These are phyloP conservation scores for Porites lobata DNA, from an alignment of 92 coral and sea anemone species.

Conservation along the genomic window DNA sequence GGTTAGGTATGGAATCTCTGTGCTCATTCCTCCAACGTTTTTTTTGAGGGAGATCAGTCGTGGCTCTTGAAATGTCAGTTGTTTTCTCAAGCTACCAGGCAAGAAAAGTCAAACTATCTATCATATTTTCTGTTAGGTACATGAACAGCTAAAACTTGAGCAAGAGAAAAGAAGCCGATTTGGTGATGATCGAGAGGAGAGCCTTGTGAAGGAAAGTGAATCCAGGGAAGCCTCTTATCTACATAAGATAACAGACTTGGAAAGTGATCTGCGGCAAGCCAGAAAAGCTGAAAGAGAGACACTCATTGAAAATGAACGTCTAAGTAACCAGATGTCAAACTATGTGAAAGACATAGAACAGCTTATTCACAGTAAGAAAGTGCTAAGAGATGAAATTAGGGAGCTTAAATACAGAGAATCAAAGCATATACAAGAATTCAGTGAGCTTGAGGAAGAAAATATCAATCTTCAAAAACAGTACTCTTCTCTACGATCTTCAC, in stretches of 20 bases:
- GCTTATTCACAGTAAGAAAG: slow-evolving; percentile 80
- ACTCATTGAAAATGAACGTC: slow-evolving; percentile 86
- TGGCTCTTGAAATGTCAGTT: background rate
- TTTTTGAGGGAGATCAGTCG: too few species aligned
- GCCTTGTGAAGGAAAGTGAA: slow-evolving; percentile 95
- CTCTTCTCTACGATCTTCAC: slow-evolving; percentile 83
- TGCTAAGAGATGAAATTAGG: slow-evolving; percentile 84
- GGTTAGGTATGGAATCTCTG: too few species aligned
- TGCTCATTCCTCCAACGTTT: too few species aligned
- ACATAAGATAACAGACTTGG: slow-evolving; percentile 93
- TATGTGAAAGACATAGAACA: slow-evolving; percentile 92
- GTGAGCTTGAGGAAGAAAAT: slow-evolving; percentile 96
- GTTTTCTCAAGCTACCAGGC: too few species aligned
- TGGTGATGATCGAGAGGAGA: slow-evolving; percentile 97
- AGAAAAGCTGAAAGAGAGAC: slow-evolving; percentile 92
- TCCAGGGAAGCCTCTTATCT: slow-evolving; percentile 94
- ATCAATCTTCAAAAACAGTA: slow-evolving; percentile 94
- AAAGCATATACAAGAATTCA: slow-evolving; percentile 85
- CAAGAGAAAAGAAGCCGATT: slow-evolving; percentile 94
- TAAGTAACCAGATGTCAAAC: slow-evolving; percentile 74
- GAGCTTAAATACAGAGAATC: slow-evolving; percentile 90
- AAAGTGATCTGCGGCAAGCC: slow-evolving; percentile 87
- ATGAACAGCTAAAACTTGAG: slow-evolving; percentile 96
- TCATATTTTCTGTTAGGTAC: slow-evolving; percentile 64
- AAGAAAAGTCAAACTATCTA: background rate